These are phyloP conservation scores for Ormyrus pomaceus DNA, from an alignment of 2,888 invertebrate genomes.

Conservation along the genomic window DNA sequence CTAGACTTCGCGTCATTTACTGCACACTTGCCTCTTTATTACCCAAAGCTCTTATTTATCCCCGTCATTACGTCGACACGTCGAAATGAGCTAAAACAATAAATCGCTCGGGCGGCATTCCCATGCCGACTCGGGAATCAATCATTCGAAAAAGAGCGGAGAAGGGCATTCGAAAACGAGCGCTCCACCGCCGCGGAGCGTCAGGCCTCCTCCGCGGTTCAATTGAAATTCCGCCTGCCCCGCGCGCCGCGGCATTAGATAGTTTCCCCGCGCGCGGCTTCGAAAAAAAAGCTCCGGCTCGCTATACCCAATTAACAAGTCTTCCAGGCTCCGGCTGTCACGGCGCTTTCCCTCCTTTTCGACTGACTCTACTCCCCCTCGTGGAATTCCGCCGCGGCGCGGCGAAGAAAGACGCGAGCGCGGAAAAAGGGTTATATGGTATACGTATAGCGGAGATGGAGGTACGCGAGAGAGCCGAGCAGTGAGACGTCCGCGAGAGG, in stretches of 20 bases:
- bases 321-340: background rate
- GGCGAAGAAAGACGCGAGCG: background rate
- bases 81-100: too few relatives aligned
- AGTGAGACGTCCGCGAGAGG: constrained; percentile 19
- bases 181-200: too few relatives aligned
- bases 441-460: background rate
- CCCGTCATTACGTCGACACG: too few relatives aligned
- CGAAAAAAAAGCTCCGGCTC: background rate
- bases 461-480: background rate
- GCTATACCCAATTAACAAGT: background rate
- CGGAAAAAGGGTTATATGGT: background rate
- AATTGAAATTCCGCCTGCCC: background rate
- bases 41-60: too few relatives aligned
- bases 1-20: too few relatives aligned
- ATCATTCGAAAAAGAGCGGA: too few relatives aligned
- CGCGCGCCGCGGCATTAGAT: background rate
- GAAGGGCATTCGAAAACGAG: too few relatives aligned
- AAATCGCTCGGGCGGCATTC: too few relatives aligned
- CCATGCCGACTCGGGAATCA: too few relatives aligned
- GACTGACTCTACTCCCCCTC: background rate
- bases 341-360: constrained; percentile 4
- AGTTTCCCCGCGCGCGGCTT: background rate
- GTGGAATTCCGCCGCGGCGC: background rate
- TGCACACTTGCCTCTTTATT: too few relatives aligned
- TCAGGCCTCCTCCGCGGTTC: background rate